Evolutionary conservation across 1,140 invertebrate genomes (phyloP).

Genomic region (Bathynomus jamesi): DNA sequence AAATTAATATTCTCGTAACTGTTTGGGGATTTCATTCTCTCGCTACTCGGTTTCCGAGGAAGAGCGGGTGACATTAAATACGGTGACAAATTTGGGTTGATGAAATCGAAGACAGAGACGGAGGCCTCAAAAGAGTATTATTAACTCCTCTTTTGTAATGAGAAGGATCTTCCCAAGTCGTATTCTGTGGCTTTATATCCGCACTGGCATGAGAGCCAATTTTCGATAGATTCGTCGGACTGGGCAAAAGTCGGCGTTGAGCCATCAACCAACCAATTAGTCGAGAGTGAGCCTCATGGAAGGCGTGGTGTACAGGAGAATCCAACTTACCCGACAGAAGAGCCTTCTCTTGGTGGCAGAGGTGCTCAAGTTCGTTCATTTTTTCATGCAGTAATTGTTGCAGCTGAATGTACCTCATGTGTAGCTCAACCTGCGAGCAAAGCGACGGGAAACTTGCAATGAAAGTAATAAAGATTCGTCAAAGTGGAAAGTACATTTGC

Average conservation of each 20-base stretch:
- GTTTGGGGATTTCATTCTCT: too few species aligned
- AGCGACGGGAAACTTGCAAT: too few species aligned
- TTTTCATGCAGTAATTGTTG: constrained; percentile 77
- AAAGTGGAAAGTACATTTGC: too few species aligned
- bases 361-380: constrained; percentile 70
- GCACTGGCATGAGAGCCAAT: neutral
- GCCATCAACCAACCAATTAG: constrained; percentile 32
- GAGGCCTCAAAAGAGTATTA: neutral
- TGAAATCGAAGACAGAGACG: constrained; percentile 42
- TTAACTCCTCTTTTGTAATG: neutral
- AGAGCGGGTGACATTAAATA: too few species aligned
- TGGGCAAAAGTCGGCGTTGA: constrained; percentile 33
- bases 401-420: constrained; percentile 81
- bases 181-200: constrained; percentile 42
- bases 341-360: constrained; percentile 73
- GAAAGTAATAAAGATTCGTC: too few species aligned
- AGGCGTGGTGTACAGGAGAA: constrained; percentile 25
- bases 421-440: constrained; percentile 62
- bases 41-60: too few species aligned
- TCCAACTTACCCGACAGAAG: constrained; percentile 46
- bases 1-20: too few species aligned
- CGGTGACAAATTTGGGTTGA: too few species aligned
- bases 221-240: constrained; percentile 7
- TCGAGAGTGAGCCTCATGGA: constrained; percentile 31
- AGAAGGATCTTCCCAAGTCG: neutral